These are phyloP conservation scores for Spilarctia lutea DNA, from an alignment of 2,888 invertebrate genomes.

Conservation along the genomic window DNA sequence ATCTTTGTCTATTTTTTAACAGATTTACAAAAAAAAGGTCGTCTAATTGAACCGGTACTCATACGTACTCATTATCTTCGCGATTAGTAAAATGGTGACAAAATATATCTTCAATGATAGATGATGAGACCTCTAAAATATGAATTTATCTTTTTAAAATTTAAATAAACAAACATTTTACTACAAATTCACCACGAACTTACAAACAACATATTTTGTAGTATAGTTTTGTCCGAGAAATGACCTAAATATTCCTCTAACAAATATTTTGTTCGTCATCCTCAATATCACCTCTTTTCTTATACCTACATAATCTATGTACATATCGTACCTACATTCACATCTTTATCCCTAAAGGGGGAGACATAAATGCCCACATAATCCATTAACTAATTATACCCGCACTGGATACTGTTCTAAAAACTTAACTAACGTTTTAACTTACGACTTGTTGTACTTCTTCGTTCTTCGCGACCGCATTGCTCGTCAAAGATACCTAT, in stretches of 20 bases:
- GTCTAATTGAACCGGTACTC: no score
- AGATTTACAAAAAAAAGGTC: not conserved
- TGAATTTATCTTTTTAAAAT: no score
- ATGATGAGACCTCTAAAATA: no score
- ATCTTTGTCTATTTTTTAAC: not conserved
- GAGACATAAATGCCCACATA: not conserved
- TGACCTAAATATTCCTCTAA: not conserved
- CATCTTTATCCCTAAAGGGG: not conserved
- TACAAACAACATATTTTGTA: no score
- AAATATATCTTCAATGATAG: no score
- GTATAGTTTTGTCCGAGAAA: not conserved
- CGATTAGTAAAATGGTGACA: no score
- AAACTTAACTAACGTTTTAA: not conserved
- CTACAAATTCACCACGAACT: no score
- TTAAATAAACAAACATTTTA: no score
- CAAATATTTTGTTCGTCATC: not conserved
- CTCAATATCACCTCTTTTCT: not conserved
- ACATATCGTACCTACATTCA: not conserved
- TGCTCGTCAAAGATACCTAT: not conserved
- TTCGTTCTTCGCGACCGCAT: not conserved
- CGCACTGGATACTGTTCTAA: not conserved
- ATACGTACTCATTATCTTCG: no score
- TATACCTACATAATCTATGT: not conserved
- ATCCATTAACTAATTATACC: not conserved
- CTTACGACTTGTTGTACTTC: not conserved